Evolutionary conservation across 2,113 vertebrate species (phyloP).

Genomic region (Hypocryptadius cinnamomeus): DNA sequence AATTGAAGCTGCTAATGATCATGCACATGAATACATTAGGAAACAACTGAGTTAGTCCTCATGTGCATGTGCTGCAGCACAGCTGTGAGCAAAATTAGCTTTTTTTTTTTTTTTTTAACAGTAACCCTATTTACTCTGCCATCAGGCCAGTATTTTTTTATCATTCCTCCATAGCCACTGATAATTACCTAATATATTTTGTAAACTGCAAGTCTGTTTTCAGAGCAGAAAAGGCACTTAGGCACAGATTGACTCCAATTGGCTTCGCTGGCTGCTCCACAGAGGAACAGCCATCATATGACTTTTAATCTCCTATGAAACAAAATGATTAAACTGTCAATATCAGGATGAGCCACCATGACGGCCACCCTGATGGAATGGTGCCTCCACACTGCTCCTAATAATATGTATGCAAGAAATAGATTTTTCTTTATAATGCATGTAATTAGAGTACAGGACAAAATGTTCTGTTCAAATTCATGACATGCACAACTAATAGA

Average conservation of each 20-base stretch:
- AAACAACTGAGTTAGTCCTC: not conserved
- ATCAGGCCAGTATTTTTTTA: slow-evolving; percentile 18
- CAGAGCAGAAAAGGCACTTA: slow-evolving; percentile 37
- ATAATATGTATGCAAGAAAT: slow-evolving; percentile 64
- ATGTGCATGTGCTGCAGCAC: not conserved
- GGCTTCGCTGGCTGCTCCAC: slow-evolving; percentile 40
- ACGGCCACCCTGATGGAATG: slow-evolving; percentile 50
- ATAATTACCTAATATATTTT: slow-evolving; percentile 58
- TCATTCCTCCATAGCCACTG: not conserved
- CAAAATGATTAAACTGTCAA: slow-evolving; percentile 74
- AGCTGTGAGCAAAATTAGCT: not conserved
- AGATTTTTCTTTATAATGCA: slow-evolving; percentile 72
- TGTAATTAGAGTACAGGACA: slow-evolving; percentile 79
- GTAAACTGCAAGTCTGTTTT: slow-evolving; percentile 51
- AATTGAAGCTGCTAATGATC: not conserved
- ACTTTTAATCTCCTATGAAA: slow-evolving; percentile 73
- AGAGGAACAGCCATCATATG: slow-evolving; percentile 14
- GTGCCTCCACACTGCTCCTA: slow-evolving; percentile 14
- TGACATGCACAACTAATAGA: slow-evolving; percentile 70
- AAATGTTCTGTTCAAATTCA: slow-evolving; percentile 75
- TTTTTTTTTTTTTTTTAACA: not conserved
- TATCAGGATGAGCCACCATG: slow-evolving; percentile 67
- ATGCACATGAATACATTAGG: not conserved
- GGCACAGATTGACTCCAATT: slow-evolving; percentile 53
- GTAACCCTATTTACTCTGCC: slow-evolving; percentile 32